Evolutionary conservation across 2,888 invertebrate species (phyloP).

Genomic region (Polylopha cassiicola): DNA sequence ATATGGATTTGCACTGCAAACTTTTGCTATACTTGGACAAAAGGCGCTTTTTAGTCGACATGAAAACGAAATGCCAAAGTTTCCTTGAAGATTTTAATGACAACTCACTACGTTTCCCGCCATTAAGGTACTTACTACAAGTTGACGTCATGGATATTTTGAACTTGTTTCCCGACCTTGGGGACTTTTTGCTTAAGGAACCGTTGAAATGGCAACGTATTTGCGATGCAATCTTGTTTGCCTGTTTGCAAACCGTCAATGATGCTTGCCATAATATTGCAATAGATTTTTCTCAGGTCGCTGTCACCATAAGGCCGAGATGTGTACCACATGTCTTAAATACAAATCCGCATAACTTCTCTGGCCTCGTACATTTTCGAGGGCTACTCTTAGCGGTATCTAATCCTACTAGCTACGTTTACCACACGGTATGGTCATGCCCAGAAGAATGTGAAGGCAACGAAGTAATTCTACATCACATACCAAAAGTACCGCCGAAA

Average conservation of each 20-base stretch:
- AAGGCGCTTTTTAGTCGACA: slow-evolving; percentile 43
- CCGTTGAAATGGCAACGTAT: slow-evolving; percentile 48
- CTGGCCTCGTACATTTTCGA: slow-evolving; percentile 42
- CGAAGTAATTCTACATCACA: slow-evolving; percentile 55
- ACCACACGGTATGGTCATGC: slow-evolving; percentile 67
- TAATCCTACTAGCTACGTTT: slow-evolving; percentile 51
- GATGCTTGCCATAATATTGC: slow-evolving; percentile 30
- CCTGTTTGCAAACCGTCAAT: slow-evolving; percentile 45
- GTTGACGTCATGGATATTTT: slow-evolving; percentile 58
- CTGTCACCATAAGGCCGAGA: slow-evolving; percentile 47
- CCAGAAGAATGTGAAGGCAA: slow-evolving; percentile 67
- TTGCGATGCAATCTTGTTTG: slow-evolving; percentile 53
- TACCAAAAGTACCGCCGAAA: slow-evolving; percentile 58
- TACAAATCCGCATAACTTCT: slow-evolving; percentile 36
- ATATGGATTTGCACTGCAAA: slow-evolving; percentile 49
- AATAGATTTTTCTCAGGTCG: slow-evolving; percentile 45
- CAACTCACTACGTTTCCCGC: slow-evolving; percentile 47
- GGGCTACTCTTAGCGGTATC: slow-evolving; percentile 50
- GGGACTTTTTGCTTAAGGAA: slow-evolving; percentile 48
- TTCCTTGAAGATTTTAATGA: slow-evolving; percentile 45
- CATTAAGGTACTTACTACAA: slow-evolving; percentile 48
- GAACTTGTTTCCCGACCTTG: slow-evolving; percentile 45
- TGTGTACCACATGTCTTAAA: slow-evolving; percentile 39
- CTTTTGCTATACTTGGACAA: slow-evolving; percentile 60
- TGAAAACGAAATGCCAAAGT: slow-evolving; percentile 44